Evolutionary conservation across 2,888 invertebrate species (phyloP).

Genomic region (Chymomyza fuscimana): DNA sequence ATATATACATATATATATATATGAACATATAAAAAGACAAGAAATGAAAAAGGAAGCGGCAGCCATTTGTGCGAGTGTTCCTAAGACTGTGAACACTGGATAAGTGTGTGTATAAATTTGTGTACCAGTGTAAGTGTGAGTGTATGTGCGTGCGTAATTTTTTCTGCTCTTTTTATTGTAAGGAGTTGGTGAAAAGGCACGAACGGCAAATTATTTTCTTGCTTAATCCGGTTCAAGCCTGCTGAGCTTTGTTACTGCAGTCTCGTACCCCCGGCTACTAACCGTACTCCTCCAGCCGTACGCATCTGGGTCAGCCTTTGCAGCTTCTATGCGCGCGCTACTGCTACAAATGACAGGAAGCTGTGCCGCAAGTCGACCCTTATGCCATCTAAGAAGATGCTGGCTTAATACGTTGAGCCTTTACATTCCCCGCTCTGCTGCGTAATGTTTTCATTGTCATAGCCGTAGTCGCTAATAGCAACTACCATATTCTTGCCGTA

Average conservation of each 20-base stretch:
- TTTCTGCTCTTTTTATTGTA: conserved; percentile 40
- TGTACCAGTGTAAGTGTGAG: background rate
- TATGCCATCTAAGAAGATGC: conserved; percentile 33
- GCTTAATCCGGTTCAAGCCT: conserved; percentile 74
- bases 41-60: conserved; percentile 47
- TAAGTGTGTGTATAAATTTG: background rate
- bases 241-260: conserved; percentile 59
- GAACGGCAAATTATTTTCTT: conserved; percentile 75
- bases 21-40: conserved; percentile 25
- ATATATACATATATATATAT: conserved; percentile 18
- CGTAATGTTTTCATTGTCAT: conserved; percentile 67
- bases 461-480: conserved; percentile 65
- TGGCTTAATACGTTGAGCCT: conserved; percentile 52
- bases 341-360: conserved; percentile 60
- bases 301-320: conserved; percentile 63
- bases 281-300: background rate
- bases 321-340: conserved; percentile 4
- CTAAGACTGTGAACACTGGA: conserved; percentile 10
- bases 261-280: background rate
- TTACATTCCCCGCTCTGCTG: conserved; percentile 7
- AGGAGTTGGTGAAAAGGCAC: conserved; percentile 69
- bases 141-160: conserved; percentile 27
- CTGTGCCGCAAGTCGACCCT: conserved; percentile 19
- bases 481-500: conserved; percentile 58
- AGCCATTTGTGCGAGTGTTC: conserved; percentile 58